Base-by-base conservation (phyloP, 2,113 vertebrate species). In the Halcyon malimbica region DNA sequence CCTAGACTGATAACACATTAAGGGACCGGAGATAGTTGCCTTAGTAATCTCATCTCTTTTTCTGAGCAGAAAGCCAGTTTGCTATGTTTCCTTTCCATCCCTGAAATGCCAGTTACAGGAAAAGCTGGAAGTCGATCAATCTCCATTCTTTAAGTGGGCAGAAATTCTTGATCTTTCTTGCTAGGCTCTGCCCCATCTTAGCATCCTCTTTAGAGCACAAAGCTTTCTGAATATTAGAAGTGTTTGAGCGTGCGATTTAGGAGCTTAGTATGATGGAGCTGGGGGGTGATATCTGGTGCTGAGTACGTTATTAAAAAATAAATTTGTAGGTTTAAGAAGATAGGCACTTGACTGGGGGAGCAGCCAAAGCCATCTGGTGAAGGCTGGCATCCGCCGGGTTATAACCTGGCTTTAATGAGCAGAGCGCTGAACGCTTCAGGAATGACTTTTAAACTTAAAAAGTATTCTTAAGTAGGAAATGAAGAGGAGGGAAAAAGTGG, bases 311-410 rank as follows among this genome's bases (percentile, higher is more conserved):
- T 71, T 10, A 62, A 59, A 60, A 35, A 37, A 82, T 48, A 37
- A 5, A 4, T 4, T 14, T 35, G 25, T 77, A 28, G 19, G 8
- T 67, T 81, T 81, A 77, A 65, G 41, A 63, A 73, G 50, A 9
- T 5, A 3, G 20, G 18, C 23, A 3, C 23, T 28, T 75, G 4
- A 1, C 3, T 1, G 1, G 5, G 46, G 35, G 33, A 70, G 11
- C 2, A 2, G 35, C 48, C 16, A 25, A 35, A 33, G 24, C 29
- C 71, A 6, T 57, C 33, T 88, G 57, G 48, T 57, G 28, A 18
- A 48, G 44, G 44, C 70, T 80, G 54, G 11, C 18, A 8, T 56
- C 29, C 51, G 28, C 16, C 13, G 26, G 19, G 21, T 64, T 80
- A n/a, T 73, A 37, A 53, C 37, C 25, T 37, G 42, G 44, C 37